Evolutionary conservation across 1,140 invertebrate genomes (phyloP), one percentile per base, ranked within the genome.

Genomic region (Augochlora pura): DNA sequence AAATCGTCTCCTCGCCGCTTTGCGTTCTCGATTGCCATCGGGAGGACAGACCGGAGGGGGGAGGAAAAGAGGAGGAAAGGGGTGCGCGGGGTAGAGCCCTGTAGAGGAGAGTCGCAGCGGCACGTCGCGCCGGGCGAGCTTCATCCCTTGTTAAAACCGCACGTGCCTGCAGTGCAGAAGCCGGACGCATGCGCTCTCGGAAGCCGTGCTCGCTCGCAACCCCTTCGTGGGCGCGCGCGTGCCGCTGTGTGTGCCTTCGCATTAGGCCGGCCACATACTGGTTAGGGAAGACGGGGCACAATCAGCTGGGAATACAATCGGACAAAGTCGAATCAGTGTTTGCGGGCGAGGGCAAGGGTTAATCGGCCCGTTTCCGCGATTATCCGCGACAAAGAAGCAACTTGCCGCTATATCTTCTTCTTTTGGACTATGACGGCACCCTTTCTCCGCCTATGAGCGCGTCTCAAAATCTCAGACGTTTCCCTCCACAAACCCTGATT

Each of bases 141-240:
- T 81, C 78, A 80, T 65, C 74, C 80, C 64, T 64, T 27, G 80
- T 77, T 83, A 68, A 82, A 84, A 78, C 74, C 82, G 69, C 82
- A 77, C 80, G 82, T 84, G 82, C 69, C 80, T 80, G 82, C 80
- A 84, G 74, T 84, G 82, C 82, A 78, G 82, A 81, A 69, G 25
- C 32, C 46, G 38, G 49, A 46, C 18, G 23, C 49, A 46, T 42
- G 67, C 79, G 42, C 42, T 12, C 12, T 10, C 42, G 42, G 42
- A 46, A 46, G 42, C 14, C 12, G 9, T 12, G 42, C 10, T n/a
- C 42, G 42, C 2, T 46, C 12, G 10, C 42, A 14, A 46, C 42
- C 42, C 42, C 9, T 12, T 0, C 42, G 18, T 69, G 68, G 46
- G 77, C 80, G 80, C 80, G 77, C 74, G 80, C 80, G 21, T 10